Conservation (phyloP, 2,113 vertebrate species). For the Brevimyrus niger region DNA sequence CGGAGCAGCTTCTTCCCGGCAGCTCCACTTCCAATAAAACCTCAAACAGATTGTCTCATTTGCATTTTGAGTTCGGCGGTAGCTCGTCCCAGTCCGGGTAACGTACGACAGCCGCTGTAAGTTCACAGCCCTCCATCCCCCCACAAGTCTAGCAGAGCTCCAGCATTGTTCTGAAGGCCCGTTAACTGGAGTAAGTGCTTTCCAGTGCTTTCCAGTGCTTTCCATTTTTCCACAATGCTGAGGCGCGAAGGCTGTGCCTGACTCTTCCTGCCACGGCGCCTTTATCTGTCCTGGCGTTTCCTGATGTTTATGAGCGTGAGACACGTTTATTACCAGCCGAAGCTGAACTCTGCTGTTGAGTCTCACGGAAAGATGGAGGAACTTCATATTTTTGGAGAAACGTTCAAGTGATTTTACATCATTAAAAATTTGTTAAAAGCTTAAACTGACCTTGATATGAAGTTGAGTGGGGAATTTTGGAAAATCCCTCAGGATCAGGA, state of each 20-base stretch:
- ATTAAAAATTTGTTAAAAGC: not conserved
- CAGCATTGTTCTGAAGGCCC: conserved; percentile 27
- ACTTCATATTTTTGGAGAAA: not conserved
- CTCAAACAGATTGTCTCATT: conserved; percentile 95
- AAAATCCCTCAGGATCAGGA: not conserved
- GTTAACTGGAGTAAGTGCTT: conserved; percentile 37
- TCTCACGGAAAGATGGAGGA: not conserved
- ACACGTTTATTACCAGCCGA: not conserved
- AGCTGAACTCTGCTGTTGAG: not conserved
- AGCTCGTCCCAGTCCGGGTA: conserved; percentile 64
- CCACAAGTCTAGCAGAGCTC: conserved; percentile 26
- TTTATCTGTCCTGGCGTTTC: not conserved
- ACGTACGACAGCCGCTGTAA: conserved; percentile 8
- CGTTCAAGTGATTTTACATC: not conserved
- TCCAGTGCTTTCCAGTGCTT: conserved; percentile 34
- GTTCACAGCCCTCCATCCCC: not conserved
- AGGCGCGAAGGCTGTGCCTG: not conserved
- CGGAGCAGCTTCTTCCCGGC: conserved; percentile 71
- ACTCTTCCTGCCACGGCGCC: not conserved
- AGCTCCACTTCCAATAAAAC: conserved; percentile 89
- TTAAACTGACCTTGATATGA: not conserved
- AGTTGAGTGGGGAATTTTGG: not conserved
- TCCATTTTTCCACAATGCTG: conserved; percentile 36
- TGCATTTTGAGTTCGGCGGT: conserved; percentile 84
- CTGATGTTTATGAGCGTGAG: not conserved